Evolutionary conservation across 2,888 invertebrate genomes (phyloP).

Genomic region (Eudasyphora cyanicolor): DNA sequence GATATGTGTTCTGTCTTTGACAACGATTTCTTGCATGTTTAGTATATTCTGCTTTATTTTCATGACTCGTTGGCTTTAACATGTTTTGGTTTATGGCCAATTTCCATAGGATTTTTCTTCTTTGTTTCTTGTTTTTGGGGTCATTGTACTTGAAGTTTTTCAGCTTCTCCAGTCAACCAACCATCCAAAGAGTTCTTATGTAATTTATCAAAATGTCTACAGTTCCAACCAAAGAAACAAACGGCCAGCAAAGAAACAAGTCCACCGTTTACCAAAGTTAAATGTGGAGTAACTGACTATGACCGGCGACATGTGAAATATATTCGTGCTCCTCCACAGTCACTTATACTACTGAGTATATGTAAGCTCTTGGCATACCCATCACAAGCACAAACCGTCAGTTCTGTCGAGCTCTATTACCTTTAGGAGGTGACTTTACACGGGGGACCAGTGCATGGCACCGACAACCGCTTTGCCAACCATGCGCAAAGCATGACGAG

Average conservation of each 20-base stretch:
- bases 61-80: no score
- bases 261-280: neutral
- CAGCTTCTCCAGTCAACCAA: neutral
- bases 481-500: slow-evolving; percentile 51
- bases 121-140: neutral
- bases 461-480: slow-evolving; percentile 8
- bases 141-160: neutral
- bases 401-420: neutral
- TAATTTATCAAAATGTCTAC: slow-evolving; percentile 48
- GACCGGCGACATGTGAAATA: slow-evolving; percentile 17
- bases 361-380: neutral
- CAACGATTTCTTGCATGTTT: no score
- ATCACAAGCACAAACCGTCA: neutral
- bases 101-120: no score
- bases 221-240: slow-evolving; percentile 20
- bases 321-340: neutral
- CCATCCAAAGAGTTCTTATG: slow-evolving; percentile 47
- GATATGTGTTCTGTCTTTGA: neutral
- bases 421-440: neutral
- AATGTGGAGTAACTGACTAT: neutral
- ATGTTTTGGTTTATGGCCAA: slow-evolving; percentile 10
- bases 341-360: no score
- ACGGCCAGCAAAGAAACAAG: no score
- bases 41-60: no score
- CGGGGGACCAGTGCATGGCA: neutral